These are phyloP conservation scores for Drosophila lowei DNA, from an alignment of 1,140 invertebrate genomes.

Conservation along the genomic window DNA sequence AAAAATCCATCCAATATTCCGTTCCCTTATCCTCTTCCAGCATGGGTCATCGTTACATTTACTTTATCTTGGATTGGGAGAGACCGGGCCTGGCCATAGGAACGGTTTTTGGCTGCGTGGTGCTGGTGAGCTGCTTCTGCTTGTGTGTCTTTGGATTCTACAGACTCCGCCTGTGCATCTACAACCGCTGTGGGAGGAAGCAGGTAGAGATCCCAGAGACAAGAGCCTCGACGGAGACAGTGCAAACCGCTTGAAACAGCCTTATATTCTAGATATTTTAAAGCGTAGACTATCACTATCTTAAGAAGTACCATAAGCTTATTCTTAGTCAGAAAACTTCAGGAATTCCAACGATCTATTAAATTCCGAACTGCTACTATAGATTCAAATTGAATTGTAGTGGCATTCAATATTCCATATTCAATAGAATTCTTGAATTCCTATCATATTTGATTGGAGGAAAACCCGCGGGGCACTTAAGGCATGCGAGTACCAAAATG, in stretches of 20 bases:
- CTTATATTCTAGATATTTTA: not conserved
- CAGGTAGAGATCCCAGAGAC: constrained; percentile 25
- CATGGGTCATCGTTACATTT: constrained; percentile 64
- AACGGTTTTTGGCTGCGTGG: constrained; percentile 59
- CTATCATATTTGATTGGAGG: no score
- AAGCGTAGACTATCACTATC: not conserved
- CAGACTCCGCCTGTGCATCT: constrained; percentile 37
- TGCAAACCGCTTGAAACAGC: constrained; percentile 14
- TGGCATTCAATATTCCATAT: no score
- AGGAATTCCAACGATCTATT: no score
- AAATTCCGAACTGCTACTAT: no score
- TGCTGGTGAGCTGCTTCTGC: constrained; percentile 53
- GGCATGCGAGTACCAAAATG: not conserved
- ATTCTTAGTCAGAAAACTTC: no score
- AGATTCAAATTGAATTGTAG: no score
- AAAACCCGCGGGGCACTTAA: no score
- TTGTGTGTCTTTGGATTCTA: constrained; percentile 57
- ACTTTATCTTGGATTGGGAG: constrained; percentile 72
- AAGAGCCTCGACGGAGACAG: not conserved
- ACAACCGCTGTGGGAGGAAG: constrained; percentile 26
- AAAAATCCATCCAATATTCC: not conserved
- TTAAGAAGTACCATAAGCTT: no score
- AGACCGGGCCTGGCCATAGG: constrained; percentile 57
- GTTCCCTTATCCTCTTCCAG: constrained; percentile 1
- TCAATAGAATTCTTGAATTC: no score